Conservation (phyloP, 2,113 vertebrate species). For the Pachycephala philippinensis region DNA sequence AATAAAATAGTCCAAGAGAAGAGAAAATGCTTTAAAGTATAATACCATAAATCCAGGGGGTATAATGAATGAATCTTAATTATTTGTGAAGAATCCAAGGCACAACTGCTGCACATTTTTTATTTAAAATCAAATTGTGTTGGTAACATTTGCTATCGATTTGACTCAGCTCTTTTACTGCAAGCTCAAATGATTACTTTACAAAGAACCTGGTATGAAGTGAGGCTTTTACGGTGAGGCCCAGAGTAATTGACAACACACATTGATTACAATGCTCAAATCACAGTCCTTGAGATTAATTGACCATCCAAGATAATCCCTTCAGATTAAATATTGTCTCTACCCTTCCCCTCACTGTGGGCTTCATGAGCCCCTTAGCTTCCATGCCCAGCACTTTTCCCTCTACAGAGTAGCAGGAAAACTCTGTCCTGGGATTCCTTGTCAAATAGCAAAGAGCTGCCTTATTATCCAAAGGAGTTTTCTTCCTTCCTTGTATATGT, state of each 20-base stretch:
- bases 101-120: not conserved
- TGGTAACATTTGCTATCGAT: not conserved
- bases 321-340: not conserved
- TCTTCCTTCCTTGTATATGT: not conserved
- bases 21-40: not conserved
- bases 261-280: not conserved
- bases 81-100: not conserved
- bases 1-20: not conserved
- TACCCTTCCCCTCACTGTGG: not conserved
- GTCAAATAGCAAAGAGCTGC: not conserved
- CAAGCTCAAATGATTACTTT: not conserved
- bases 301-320: not conserved
- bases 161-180: not conserved
- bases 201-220: not conserved
- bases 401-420: not conserved
- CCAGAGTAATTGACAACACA: not conserved
- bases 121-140: not conserved
- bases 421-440: not conserved
- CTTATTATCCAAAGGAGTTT: not conserved
- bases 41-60: not conserved
- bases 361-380: not conserved
- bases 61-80: not conserved
- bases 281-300: not conserved
- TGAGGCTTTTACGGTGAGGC: not conserved
- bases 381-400: not conserved